Evolutionary conservation across 2,797 vertebrate genomes (phyloP).

Genomic region (Oceanodroma leucorhoa): DNA sequence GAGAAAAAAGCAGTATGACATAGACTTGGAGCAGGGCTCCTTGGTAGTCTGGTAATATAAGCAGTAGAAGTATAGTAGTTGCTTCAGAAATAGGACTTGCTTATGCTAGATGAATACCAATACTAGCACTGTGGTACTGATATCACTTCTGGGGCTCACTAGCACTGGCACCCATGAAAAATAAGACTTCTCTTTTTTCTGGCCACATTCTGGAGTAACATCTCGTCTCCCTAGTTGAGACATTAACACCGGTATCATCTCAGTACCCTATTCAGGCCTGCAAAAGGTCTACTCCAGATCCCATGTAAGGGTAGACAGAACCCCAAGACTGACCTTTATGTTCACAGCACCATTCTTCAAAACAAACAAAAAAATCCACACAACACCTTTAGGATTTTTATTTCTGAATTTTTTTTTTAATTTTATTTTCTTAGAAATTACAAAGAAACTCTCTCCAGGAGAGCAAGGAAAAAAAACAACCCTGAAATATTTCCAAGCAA

Average conservation of each 20-base stretch:
- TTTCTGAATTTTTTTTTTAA: neutral
- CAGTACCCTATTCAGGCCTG: neutral
- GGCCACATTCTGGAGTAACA: neutral
- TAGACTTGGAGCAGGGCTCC: neutral
- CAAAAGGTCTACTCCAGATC: neutral
- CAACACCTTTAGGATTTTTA: neutral
- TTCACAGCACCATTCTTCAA: neutral
- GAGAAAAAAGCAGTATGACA: neutral
- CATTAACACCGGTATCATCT: neutral
- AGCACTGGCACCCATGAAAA: neutral
- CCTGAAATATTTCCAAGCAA: neutral
- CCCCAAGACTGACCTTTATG: rapidly evolving
- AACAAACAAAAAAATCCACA: neutral
- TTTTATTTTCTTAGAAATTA: constrained; percentile 22
- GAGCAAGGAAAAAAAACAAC: neutral
- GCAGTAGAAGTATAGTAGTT: neutral
- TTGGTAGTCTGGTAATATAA: neutral
- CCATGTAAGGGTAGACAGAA: neutral
- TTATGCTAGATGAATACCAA: neutral
- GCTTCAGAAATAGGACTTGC: neutral
- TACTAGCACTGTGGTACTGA: neutral
- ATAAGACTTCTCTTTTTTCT: neutral
- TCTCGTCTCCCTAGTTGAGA: neutral
- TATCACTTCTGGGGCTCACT: neutral
- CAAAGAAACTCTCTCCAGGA: constrained; percentile 31